Base-by-base conservation (phyloP, 92 coral and sea anemone genomes). In the Micromussa lordhowensis region DNA sequence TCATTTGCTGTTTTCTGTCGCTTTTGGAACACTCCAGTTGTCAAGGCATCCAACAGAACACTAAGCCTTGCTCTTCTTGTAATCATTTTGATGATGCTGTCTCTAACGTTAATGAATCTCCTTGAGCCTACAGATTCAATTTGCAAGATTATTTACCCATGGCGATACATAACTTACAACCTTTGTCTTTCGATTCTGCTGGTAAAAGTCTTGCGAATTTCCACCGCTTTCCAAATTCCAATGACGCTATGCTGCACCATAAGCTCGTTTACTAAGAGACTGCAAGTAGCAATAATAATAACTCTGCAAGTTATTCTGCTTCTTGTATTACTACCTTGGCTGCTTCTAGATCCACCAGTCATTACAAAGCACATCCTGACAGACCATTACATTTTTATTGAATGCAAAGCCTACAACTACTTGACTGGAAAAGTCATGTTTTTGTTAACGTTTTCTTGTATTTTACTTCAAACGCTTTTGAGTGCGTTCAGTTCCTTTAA, bases 401-500 rank as follows among this genome's bases (percentile, higher is more conserved):
- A 83, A 16, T 94, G 96, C 57, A 79, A 69, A 28, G 68, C 90
- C 4, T 87, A 82, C 85, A 68, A 78, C 32, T 21, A n/a, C 32
- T 58, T 35, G 21, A 87, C 83, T 28, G 93, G 91, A 30, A 63
- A 75, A 68, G 66, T 74, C 3, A 68, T 92, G 13, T 86, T 88
- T 57, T 17, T 89, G 26, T 7, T 85, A 24, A 93, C 90, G 87
- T 73, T 89, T 3, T 53, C 78, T 35, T 94, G 89, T 64, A 53
- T 94, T 2, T 61, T 90, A 1, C 73, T 90, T 22, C 88, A 89
- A 26, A 92, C 88, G 16, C 53, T 94, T 34, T 53, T 90, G 59
- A 89, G 91, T 34, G 77, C 93, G 1, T 89, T 72, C 85, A 88
- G 92, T 66, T 91, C 96, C 16, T 94, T 88, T 79, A 87, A 88